phyloP scores from a whole-genome alignment of 2,888 invertebrate genomes.

The Globia sparganii region DNA sequence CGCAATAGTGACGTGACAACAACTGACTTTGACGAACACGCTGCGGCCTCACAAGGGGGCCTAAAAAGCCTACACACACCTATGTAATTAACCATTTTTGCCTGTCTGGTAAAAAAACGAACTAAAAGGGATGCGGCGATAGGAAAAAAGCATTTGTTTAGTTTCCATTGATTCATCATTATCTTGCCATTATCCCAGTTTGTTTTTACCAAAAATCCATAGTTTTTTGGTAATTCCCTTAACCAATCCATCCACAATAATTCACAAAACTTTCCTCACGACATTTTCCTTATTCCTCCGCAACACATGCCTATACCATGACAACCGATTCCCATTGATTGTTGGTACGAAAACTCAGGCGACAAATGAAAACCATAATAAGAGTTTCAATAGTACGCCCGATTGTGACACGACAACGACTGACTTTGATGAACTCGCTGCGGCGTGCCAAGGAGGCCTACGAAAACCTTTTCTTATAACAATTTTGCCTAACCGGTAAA shows the following conservation, averaged over 20 bases:
- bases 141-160: background rate
- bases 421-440: slow-evolving; percentile 77
- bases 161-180: no score
- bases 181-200: no score
- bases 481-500: background rate
- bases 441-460: slow-evolving; percentile 74
- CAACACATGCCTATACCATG: no score
- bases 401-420: slow-evolving; percentile 58
- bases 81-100: no score
- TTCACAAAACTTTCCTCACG: no score
- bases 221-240: no score
- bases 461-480: background rate
- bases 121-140: background rate
- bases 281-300: no score
- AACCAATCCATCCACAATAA: no score
- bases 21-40: slow-evolving; percentile 76
- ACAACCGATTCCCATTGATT: background rate
- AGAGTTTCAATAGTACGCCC: slow-evolving; percentile 41
- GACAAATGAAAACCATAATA: slow-evolving; percentile 15
- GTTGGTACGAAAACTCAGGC: background rate
- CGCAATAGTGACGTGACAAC: slow-evolving; percentile 59
- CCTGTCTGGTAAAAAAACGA: background rate
- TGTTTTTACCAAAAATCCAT: no score
- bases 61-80: slow-evolving; percentile 69
- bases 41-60: slow-evolving; percentile 68